Base-by-base conservation (phyloP, 1,140 invertebrate genomes). In the Holotrichia oblita region DNA sequence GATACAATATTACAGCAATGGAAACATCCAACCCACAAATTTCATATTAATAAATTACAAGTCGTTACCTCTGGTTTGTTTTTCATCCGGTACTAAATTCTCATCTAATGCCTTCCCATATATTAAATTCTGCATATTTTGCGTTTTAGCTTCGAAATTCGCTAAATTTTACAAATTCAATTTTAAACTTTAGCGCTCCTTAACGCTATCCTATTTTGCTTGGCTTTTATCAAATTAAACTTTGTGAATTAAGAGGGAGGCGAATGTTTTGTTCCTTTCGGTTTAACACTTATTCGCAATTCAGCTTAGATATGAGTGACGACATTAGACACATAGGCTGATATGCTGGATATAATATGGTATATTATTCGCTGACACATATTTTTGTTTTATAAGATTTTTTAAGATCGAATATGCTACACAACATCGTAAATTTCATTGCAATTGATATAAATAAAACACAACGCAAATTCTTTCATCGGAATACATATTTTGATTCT, bases 201-300 rank as follows among this genome's bases (percentile, higher is more conserved):
- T 17, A 55, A 17, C 48, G 17, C n/a, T 6, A n/a, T 7, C 48
- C 17, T 55, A 17, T 55, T 55, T 55, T n/a, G 3, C 14, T 17
- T 55, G 17, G 48, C 6, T 55, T n/a, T 55, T 55, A 55, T 55
- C 48, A 17, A 55, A 55, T 55, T 55, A 55, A 55, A 55, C n/a
- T 55, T 55, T 55, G 48, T 14, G 14, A 17, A 7, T 14, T n/a
- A n/a, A n/a, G n/a, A n/a, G n/a, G 48, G 48, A 17, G 6, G 6
- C 48, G 27, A 55, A 55, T 17, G 12, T 55, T 55, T 55, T 55
- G n/a, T 55, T 14, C 48, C 0, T 17, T 2, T 14, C 14, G 14
- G 6, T 17, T 55, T 55, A 55, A 4, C 48, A 17, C 17, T n/a
- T n/a, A 17, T 55, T 55, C 48, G 48, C n/a, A 55, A n/a, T 55